A percentile compares a stretch with the other conserved stretches of the same genome.
Evolutionary conservation across 2,797 vertebrate species (phyloP).

Genomic region (Sebastes cheni): DNA sequence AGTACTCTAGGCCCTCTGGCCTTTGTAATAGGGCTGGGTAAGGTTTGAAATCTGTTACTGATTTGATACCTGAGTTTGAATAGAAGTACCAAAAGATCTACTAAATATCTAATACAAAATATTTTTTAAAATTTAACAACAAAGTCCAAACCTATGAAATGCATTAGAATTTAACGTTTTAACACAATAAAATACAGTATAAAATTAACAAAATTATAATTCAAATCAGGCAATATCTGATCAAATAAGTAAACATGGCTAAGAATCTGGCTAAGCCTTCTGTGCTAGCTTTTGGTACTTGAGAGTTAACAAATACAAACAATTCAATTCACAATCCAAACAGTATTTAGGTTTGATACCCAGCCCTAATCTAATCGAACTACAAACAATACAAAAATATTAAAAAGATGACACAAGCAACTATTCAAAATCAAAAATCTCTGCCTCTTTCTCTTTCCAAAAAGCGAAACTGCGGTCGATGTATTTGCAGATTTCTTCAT

Average conservation of each 20-base stretch:
- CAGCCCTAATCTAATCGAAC: slow-evolving; percentile 21
- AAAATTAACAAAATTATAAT: slow-evolving; percentile 49
- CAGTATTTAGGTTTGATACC: background rate
- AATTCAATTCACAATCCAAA: slow-evolving; percentile 7
- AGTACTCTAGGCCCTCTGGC: slow-evolving; percentile 4
- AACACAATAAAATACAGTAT: slow-evolving; percentile 37
- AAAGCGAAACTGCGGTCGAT: slow-evolving; percentile 97
- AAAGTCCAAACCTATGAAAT: slow-evolving; percentile 4
- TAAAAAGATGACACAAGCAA: slow-evolving; percentile 44
- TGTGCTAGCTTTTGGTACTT: background rate
- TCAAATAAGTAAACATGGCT: slow-evolving; percentile 37
- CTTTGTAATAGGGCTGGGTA: slow-evolving; percentile 34
- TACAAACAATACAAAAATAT: slow-evolving; percentile 61
- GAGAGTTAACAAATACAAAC: background rate
- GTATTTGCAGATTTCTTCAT: slow-evolving; percentile 93
- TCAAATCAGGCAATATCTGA: slow-evolving; percentile 21
- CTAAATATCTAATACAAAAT: background rate
- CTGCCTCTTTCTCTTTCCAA: slow-evolving; percentile 98
- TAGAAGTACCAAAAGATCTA: background rate
- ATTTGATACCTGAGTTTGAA: slow-evolving; percentile 14
- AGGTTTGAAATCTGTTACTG: background rate
- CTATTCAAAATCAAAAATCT: slow-evolving; percentile 92
- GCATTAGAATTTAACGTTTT: background rate
- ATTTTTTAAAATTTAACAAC: background rate
- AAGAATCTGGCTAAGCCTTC: background rate